These are phyloP conservation scores for Saccostrea echinata DNA, from an alignment of 1,140 invertebrate genomes.

Conservation along the genomic window DNA sequence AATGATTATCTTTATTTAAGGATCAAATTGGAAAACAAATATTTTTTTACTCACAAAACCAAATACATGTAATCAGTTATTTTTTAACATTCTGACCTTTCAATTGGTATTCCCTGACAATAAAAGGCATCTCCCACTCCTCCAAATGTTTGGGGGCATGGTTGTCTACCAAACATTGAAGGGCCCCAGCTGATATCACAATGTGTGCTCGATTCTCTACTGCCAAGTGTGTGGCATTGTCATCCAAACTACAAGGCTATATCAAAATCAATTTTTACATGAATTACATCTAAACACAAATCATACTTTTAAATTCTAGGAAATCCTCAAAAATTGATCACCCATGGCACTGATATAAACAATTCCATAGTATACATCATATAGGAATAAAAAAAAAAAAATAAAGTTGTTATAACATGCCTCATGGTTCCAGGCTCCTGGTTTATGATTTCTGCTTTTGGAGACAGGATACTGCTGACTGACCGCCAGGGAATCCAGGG, in stretches of 20 bases:
- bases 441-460: slow-evolving; percentile 18
- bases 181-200: slow-evolving; percentile 58
- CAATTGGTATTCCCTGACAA: slow-evolving; percentile 55
- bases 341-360: too few species aligned
- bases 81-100: slow-evolving; percentile 49
- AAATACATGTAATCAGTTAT: neutral
- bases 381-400: too few species aligned
- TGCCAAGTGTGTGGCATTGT: slow-evolving; percentile 59
- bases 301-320: too few species aligned
- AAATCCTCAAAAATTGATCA: too few species aligned
- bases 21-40: too few species aligned
- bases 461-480: slow-evolving; percentile 48
- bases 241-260: slow-evolving; percentile 63
- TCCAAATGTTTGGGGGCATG: slow-evolving; percentile 56
- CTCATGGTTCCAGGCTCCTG: slow-evolving; percentile 54
- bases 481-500: slow-evolving; percentile 43
- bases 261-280: neutral
- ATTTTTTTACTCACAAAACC: too few species aligned
- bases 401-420: neutral
- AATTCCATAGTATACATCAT: too few species aligned
- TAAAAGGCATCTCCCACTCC: slow-evolving; percentile 65
- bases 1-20: too few species aligned
- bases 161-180: slow-evolving; percentile 64
- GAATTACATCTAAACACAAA: too few species aligned
- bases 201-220: slow-evolving; percentile 53